Percentiles rank a stretch among this genome's conserved stretches.
These are phyloP conservation scores for Habrosyne pyritoides DNA, from an alignment of 2,888 invertebrate species.

Conservation along the genomic window DNA sequence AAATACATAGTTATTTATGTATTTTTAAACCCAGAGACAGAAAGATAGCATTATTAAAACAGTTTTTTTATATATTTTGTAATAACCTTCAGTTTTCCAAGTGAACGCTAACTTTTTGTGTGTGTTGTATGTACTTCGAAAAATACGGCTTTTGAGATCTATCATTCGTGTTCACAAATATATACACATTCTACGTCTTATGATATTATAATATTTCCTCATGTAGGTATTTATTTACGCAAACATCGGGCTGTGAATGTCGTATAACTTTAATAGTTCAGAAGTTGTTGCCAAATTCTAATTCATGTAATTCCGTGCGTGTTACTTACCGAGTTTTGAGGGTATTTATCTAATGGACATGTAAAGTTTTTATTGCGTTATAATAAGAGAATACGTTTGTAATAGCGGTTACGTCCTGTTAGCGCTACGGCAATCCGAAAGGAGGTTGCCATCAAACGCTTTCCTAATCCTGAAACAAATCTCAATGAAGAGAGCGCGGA, in stretches of 20 bases:
- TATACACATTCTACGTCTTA: neutral
- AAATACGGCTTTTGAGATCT: neutral
- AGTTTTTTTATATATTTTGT: too few species aligned
- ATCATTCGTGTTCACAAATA: neutral
- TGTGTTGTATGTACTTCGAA: too few species aligned
- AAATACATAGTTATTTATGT: too few species aligned
- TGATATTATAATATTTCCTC: neutral
- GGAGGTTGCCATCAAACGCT: conserved; percentile 75
- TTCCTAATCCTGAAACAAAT: conserved; percentile 82
- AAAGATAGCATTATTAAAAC: neutral
- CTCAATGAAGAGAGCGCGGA: conserved; percentile 82
- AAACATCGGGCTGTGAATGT: conserved; percentile 35
- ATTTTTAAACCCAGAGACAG: too few species aligned
- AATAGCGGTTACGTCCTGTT: conserved; percentile 53
- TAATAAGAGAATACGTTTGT: conserved; percentile 58
- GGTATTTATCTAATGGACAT: conserved; percentile 64
- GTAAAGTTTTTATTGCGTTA: conserved; percentile 63
- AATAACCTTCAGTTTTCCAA: too few species aligned
- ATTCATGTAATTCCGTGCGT: conserved; percentile 56
- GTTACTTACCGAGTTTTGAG: conserved; percentile 61
- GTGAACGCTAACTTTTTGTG: too few species aligned
- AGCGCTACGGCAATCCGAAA: conserved; percentile 55
- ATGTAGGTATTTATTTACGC: neutral
- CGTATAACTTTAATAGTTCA: conserved; percentile 61
- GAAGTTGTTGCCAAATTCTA: conserved; percentile 49